Evolutionary conservation across 2,113 vertebrate species (phyloP), one percentile per base, ranked within the genome.

Genomic region (Eleginops maclovinus): DNA sequence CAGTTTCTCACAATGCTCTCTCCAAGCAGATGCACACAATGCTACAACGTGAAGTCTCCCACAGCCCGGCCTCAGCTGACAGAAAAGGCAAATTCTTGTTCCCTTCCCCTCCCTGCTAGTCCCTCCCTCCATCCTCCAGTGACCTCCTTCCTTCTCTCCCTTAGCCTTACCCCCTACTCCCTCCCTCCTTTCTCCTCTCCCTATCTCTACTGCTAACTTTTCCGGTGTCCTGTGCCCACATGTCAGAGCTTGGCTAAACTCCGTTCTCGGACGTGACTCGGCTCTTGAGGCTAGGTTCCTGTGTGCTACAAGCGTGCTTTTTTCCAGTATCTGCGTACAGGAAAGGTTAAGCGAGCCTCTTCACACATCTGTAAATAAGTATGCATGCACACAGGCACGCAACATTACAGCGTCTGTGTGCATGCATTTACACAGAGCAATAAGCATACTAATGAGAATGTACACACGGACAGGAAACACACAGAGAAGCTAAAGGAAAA

Each of bases 11-110:
- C 75, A 82, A 47, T 75, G 67, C 24, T 43, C 76, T 61, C 46
- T 86, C 72, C 62, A 36, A 72, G 47, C 54, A 72, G 61, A 75
- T 9, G 67, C 54, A 75, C n/a, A n/a, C 76, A 88, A 73, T 67
- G 73, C 76, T 78, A 90, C 81, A 84, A 72, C 77, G 58, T 83
- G 54, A 59, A 68, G 70, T 81, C 83, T 87, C 75, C 77, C 78
- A 79, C 77, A 79, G 82, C 84, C 84, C 72, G 54, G 79, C 62
- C 84, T 77, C 73, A 88, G 85, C 83, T 83, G 90, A 86, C 80
- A 86, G 81, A 91, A 83, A 90, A 83, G 72, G 70, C 87, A 82
- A 93, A 90, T 80, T 72, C 80, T 79, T 86, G 86, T 54, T 84
- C 78, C 79, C 70, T 81, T 86, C 83, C 89, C 82, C 80, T 89